Conservation (phyloP, 2,797 vertebrate genomes). For the Eulemur coronatus region DNA sequence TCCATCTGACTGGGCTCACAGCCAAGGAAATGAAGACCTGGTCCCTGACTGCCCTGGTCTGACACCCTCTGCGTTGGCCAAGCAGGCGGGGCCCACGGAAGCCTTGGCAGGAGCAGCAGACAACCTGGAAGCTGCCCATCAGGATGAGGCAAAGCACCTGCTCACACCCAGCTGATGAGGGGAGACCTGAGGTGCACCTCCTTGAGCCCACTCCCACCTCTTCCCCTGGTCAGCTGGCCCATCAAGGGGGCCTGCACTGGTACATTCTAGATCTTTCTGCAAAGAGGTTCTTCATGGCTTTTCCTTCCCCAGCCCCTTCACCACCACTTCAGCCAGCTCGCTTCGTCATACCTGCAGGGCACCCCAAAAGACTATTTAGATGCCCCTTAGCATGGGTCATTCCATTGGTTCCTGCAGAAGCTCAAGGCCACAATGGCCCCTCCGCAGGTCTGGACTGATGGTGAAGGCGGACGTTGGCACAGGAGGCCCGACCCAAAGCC, state of each 20-base stretch:
- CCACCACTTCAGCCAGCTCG: slow-evolving; percentile 25
- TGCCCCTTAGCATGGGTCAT: slow-evolving; percentile 67
- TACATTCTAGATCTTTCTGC: neutral
- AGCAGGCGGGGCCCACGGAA: neutral
- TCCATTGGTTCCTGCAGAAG: slow-evolving; percentile 68
- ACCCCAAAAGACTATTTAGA: slow-evolving; percentile 67
- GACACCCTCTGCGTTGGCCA: neutral
- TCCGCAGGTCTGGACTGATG: slow-evolving; percentile 47
- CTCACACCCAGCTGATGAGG: neutral
- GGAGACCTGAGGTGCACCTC: neutral
- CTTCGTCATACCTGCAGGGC: neutral
- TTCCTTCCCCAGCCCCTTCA: neutral
- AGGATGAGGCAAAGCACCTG: neutral
- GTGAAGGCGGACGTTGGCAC: slow-evolving; percentile 48
- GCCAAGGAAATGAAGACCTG: neutral
- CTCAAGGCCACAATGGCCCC: neutral
- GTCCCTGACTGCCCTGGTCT: neutral
- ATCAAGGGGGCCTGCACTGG: neutral
- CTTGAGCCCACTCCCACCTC: accelerated
- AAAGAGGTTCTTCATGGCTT: neutral
- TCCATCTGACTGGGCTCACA: neutral
- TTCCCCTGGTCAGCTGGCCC: neutral
- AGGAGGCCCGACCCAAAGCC: neutral
- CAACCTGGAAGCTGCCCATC: neutral
- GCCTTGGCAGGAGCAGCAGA: neutral